Conservation (phyloP, 2,797 vertebrate species). For the Hydrophis major region DNA sequence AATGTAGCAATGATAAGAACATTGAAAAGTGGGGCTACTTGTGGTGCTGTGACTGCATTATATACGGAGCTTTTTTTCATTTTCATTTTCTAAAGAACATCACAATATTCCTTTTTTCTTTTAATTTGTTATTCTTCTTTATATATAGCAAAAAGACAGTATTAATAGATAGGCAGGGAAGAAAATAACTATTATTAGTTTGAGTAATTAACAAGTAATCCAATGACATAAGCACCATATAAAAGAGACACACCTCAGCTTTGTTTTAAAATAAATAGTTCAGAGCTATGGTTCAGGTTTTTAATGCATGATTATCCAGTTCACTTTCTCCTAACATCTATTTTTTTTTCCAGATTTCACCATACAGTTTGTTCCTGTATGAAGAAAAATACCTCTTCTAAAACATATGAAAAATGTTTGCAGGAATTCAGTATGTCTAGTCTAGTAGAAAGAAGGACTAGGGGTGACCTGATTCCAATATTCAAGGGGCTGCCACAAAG, state of each 20-base stretch:
- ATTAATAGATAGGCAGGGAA: conserved; percentile 9
- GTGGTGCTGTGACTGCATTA: not conserved
- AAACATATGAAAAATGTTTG: not conserved
- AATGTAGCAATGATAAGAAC: not conserved
- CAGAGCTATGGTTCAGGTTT: not conserved
- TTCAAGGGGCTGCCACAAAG: not conserved
- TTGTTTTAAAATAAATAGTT: not conserved
- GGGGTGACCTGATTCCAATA: not conserved
- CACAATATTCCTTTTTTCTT: not conserved
- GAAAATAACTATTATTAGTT: not conserved
- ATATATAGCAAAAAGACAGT: not conserved
- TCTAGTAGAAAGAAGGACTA: not conserved
- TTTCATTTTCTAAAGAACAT: not conserved
- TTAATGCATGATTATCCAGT: not conserved
- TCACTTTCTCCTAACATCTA: not conserved
- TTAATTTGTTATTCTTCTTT: not conserved
- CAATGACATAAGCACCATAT: not conserved
- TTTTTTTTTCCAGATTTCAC: not conserved
- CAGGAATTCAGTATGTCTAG: not conserved
- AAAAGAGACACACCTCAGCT: not conserved
- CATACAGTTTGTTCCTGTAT: not conserved
- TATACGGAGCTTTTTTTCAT: not conserved
- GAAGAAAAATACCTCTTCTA: not conserved
- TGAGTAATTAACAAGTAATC: not conserved
- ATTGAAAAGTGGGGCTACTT: not conserved